Percentiles rank a stretch among this genome's conserved stretches.
Evolutionary conservation across 2,888 invertebrate species (phyloP).

Genomic region (Watsonalla cultraria): DNA sequence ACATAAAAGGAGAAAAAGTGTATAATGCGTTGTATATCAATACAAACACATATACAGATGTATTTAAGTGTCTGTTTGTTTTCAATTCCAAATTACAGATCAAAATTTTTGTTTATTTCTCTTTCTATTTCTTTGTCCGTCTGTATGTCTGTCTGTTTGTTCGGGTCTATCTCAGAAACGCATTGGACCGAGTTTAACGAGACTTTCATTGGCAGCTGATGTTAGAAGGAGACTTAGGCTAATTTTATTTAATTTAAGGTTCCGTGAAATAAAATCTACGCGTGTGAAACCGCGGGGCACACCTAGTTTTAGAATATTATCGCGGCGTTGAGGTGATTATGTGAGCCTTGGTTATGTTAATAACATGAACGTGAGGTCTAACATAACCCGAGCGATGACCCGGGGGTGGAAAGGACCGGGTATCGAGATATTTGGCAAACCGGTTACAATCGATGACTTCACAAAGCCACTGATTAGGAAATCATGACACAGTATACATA

Average conservation of each 20-base stretch:
- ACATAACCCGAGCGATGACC: constrained; percentile 2
- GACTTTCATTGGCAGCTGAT: too few species aligned
- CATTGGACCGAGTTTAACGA: too few species aligned
- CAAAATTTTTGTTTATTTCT: too few species aligned
- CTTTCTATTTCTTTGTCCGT: too few species aligned
- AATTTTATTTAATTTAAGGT: too few species aligned
- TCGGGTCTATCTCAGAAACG: too few species aligned
- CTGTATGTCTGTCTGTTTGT: too few species aligned
- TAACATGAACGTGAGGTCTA: neutral
- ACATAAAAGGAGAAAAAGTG: neutral
- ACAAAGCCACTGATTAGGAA: neutral
- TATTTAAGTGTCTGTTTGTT: too few species aligned
- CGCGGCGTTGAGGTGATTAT: neutral
- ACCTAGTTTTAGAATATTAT: neutral
- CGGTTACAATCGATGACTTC: neutral
- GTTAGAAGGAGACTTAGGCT: too few species aligned
- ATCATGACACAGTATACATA: neutral
- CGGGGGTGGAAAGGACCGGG: neutral
- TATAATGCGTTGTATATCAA: neutral
- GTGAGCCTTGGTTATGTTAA: constrained; percentile 1
- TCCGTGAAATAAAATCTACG: neutral
- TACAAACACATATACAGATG: too few species aligned
- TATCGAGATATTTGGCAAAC: neutral
- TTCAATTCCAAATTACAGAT: too few species aligned
- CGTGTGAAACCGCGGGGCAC: too few species aligned